These are phyloP conservation scores for Ceryle rudis DNA, from an alignment of 2,797 vertebrate species.

Conservation along the genomic window DNA sequence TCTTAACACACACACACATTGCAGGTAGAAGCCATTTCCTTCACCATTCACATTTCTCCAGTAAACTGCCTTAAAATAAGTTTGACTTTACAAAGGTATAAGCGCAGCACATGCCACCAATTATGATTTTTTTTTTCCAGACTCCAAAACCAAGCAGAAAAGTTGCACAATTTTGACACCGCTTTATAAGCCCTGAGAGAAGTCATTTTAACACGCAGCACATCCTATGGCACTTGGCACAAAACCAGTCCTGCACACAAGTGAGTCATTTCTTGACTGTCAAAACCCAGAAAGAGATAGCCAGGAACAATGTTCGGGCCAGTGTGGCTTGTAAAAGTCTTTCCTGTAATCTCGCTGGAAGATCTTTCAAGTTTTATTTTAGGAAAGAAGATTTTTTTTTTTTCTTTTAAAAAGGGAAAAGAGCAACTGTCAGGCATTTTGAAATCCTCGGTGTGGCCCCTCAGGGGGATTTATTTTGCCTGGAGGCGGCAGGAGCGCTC, in stretches of 20 bases:
- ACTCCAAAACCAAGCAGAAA: neutral
- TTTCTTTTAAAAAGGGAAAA: neutral
- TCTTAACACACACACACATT: neutral
- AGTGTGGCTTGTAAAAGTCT: neutral
- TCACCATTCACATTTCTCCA: neutral
- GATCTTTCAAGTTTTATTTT: neutral
- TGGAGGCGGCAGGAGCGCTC: neutral
- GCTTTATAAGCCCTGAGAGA: conserved; percentile 17
- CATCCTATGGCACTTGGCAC: conserved; percentile 54
- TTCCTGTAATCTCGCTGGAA: neutral
- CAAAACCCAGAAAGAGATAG: conserved; percentile 40
- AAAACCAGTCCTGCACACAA: neutral
- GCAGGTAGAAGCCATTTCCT: conserved; percentile 46
- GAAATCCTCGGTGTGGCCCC: neutral
- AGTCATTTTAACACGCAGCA: neutral
- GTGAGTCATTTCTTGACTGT: conserved; percentile 40
- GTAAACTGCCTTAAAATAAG: neutral
- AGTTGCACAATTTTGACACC: neutral
- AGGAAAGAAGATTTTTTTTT: neutral
- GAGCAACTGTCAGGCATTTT: neutral
- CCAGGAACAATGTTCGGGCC: neutral
- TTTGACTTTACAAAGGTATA: neutral
- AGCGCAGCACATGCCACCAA: neutral
- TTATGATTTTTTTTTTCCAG: neutral
- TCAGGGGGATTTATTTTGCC: neutral